phyloP scores from a whole-genome alignment of 2,888 invertebrate species.

The Macaria notata region DNA sequence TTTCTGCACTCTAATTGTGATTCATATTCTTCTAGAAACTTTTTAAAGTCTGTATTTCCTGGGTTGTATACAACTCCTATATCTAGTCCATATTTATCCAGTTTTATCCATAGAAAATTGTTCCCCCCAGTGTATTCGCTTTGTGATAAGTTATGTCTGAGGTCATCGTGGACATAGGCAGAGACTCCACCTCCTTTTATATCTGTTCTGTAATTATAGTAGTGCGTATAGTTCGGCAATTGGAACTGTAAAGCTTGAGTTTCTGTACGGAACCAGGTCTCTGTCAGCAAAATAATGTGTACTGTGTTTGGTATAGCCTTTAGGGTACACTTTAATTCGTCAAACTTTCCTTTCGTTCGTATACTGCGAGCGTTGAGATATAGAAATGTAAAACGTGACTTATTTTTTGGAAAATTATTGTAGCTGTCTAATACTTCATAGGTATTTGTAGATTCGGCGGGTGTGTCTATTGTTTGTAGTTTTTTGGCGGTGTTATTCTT shows the following conservation, averaged over 20 bases:
- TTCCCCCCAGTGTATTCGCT: constrained; percentile 27
- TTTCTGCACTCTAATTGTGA: constrained; percentile 20
- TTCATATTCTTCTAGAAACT: constrained; percentile 25
- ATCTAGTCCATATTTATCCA: constrained; percentile 12
- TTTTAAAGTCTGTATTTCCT: constrained; percentile 15
- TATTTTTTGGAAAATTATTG: constrained; percentile 22
- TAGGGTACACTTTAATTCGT: constrained; percentile 23
- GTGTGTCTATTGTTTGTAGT: not conserved
- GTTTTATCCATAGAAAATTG: constrained; percentile 36
- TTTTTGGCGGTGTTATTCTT: constrained; percentile 6
- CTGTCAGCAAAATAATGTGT: constrained; percentile 27
- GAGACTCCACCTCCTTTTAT: constrained; percentile 37
- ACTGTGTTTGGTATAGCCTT: constrained; percentile 7
- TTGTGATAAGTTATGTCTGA: constrained; percentile 31
- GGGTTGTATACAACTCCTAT: constrained; percentile 25
- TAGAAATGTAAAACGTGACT: constrained; percentile 29
- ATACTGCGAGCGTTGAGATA: constrained; percentile 37
- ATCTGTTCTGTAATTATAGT: constrained; percentile 31
- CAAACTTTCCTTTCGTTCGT: constrained; percentile 29
- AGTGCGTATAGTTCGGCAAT: constrained; percentile 14
- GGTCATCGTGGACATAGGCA: constrained; percentile 31
- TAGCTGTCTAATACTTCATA: constrained; percentile 29
- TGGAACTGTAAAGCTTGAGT: constrained; percentile 3
- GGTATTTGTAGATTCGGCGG: not conserved
- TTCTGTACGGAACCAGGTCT: constrained; percentile 30